Evolutionary conservation across 2,888 invertebrate genomes (phyloP), one percentile per base, ranked within the genome.

Genomic region (Parascotia fuliginaria): DNA sequence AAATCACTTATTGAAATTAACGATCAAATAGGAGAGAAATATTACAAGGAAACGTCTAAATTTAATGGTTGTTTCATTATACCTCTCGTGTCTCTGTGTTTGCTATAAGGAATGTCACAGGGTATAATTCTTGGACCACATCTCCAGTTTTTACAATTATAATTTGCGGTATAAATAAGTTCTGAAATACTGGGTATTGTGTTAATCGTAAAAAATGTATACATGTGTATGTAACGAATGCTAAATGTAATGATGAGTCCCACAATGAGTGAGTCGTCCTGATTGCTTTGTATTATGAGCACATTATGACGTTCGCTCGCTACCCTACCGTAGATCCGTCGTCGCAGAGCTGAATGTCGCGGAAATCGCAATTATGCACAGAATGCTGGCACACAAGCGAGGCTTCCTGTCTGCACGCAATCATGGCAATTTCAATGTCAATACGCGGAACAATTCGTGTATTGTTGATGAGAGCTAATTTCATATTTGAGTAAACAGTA

Each of bases 361-460:
- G 53, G 53, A 55, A 47, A 40, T 42, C 32, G 60, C 64, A 52
- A 68, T 70, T 52, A 64, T 51, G 32, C 15, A 42, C 46, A 42
- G 41, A 48, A 42, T 43, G 34, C 49, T 45, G 13, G 50, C 51
- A 53, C 45, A 69, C 53, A 51, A 40, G 48, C 29, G 19, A 37
- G 19, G 48, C 32, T 63, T 67, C 71, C 67, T 57, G 65, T 43
- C 9, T 15, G 9, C 4, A 9, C 27, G 31, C 41, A 51, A 49
- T 51, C 36, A 37, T 29, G 33, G 31, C 44, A 27, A 29, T 34
- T 52, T 48, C 28, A 48, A 48, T 46, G 43, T 50, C 37, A 46
- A 28, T 33, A 41, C 38, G 43, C 45, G 54, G 19, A 13, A 37
- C 9, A 28, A 22, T 16, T 45, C 34, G 16, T 40, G 29, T 34